These are phyloP conservation scores for Procambarus clarkii DNA, from an alignment of 1,140 invertebrate species.

Conservation along the genomic window DNA sequence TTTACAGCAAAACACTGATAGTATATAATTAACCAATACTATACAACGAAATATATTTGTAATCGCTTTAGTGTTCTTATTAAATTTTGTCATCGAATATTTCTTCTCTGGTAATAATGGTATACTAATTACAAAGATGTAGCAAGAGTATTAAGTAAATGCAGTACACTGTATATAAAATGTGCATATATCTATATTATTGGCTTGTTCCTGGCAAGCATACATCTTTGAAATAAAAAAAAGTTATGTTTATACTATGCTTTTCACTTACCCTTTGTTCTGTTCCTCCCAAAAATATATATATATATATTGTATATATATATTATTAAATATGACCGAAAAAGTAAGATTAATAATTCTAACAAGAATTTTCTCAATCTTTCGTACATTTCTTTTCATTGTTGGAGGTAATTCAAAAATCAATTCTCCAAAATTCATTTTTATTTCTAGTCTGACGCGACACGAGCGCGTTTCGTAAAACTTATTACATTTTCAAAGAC, in stretches of 20 bases:
- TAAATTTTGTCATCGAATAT: background rate
- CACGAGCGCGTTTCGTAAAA: too few species aligned
- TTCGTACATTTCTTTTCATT: too few species aligned
- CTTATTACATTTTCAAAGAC: too few species aligned
- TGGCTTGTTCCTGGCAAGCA: background rate
- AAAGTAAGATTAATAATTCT: too few species aligned
- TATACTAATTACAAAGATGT: background rate
- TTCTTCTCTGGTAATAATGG: background rate
- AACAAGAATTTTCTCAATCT: too few species aligned
- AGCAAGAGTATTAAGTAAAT: background rate
- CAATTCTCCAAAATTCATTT: too few species aligned
- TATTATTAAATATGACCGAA: too few species aligned
- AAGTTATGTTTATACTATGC: background rate
- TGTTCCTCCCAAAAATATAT: too few species aligned
- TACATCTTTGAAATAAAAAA: background rate
- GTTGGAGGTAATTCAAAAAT: too few species aligned
- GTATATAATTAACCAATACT: background rate
- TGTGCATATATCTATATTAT: background rate
- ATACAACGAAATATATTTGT: background rate
- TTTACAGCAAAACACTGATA: background rate
- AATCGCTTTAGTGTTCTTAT: background rate
- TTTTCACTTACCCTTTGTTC: too few species aligned
- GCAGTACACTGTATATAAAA: background rate
- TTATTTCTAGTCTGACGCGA: too few species aligned
- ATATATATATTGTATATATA: too few species aligned